Evolutionary conservation across 1,140 invertebrate species (phyloP).

Genomic region (Sitobion miscanthi): DNA sequence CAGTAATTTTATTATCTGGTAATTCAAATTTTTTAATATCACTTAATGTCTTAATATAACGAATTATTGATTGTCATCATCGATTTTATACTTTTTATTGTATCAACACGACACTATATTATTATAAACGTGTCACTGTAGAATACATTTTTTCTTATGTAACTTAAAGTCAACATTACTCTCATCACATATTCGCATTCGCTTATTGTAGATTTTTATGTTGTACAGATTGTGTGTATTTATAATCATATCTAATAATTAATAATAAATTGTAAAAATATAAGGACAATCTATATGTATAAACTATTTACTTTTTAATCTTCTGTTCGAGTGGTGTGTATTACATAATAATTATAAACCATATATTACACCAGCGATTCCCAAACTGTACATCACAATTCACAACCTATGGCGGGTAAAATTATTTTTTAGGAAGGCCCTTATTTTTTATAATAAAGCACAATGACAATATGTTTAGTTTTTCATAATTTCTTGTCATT

Average conservation of each 20-base stretch:
- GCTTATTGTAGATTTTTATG: neutral
- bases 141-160: neutral
- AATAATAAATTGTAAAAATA: neutral
- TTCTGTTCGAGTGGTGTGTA: neutral
- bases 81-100: too few species aligned
- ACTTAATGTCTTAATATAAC: neutral
- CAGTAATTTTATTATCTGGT: neutral
- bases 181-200: neutral
- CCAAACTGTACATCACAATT: neutral
- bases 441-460: neutral
- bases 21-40: neutral
- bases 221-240: neutral
- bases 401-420: neutral
- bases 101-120: too few species aligned
- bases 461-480: neutral
- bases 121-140: too few species aligned
- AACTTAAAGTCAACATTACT: neutral
- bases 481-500: neutral
- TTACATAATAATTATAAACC: neutral
- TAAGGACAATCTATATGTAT: neutral
- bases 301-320: neutral
- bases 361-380: neutral
- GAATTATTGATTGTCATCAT: neutral
- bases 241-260: too few species aligned
- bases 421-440: neutral